Evolutionary conservation across 2,888 invertebrate species (phyloP).

Genomic region (Altica lythri): DNA sequence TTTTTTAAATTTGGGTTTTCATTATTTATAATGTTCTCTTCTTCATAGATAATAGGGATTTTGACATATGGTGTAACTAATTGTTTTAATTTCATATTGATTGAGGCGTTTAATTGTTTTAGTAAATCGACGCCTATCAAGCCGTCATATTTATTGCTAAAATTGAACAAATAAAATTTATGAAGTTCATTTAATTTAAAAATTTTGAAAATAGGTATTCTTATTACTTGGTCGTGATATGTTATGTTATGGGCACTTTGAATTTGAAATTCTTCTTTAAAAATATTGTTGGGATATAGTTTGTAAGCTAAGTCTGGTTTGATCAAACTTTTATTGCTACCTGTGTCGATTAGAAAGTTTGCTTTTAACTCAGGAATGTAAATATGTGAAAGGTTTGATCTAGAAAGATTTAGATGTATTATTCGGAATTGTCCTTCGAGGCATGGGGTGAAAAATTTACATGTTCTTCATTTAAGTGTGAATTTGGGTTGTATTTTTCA

Average conservation of each 20-base stretch:
- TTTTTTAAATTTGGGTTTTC: not conserved
- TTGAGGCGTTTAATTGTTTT: not conserved
- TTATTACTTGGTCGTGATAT: not conserved
- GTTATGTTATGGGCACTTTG: not conserved
- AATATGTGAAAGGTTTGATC: not conserved
- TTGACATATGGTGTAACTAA: not conserved
- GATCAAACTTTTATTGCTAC: not conserved
- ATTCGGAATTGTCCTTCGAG: no score
- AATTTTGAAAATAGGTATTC: not conserved
- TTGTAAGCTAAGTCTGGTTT: not conserved
- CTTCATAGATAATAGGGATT: not conserved
- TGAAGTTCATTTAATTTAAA: not conserved
- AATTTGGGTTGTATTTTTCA: no score
- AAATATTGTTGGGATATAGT: not conserved
- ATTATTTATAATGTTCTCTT: not conserved
- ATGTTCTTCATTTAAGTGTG: no score
- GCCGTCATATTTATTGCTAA: not conserved
- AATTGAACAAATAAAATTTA: not conserved
- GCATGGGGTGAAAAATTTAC: no score
- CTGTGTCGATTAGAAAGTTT: not conserved
- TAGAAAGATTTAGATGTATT: not conserved
- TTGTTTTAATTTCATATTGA: no score
- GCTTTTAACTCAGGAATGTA: not conserved
- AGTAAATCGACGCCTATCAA: not conserved
- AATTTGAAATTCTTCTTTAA: not conserved